phyloP scores from a whole-genome alignment of 2,888 invertebrate genomes.

The Biston stratarius region DNA sequence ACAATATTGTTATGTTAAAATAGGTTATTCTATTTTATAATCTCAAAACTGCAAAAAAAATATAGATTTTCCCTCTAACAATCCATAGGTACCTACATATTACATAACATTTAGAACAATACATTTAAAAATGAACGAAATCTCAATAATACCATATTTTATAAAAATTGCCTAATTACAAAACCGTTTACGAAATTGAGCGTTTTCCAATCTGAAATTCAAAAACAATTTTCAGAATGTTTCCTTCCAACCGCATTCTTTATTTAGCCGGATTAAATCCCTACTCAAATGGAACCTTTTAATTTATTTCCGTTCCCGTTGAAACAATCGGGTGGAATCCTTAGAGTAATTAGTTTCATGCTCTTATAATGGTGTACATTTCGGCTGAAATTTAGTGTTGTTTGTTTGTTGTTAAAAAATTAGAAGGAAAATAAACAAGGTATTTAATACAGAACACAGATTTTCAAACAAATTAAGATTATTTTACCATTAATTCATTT shows the following conservation, averaged over 20 bases:
- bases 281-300: conserved; percentile 9
- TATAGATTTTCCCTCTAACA: no score
- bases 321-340: conserved; percentile 14
- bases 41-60: no score
- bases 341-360: conserved; percentile 9
- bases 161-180: neutral
- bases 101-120: no score
- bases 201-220: conserved; percentile 14
- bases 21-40: no score
- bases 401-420: neutral
- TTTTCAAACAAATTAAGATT: no score
- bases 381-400: neutral
- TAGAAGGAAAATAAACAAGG: no score
- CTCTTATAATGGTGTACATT: neutral
- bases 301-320: conserved; percentile 21
- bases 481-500: no score
- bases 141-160: no score
- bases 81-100: no score
- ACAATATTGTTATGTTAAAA: no score
- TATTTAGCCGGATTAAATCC: conserved; percentile 19
- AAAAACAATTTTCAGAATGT: conserved; percentile 11
- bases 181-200: neutral
- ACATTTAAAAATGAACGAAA: no score
- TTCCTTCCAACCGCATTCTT: conserved; percentile 13
- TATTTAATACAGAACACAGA: no score